Conservation (phyloP, 2,113 vertebrate species). For the Columba livia region DNA sequence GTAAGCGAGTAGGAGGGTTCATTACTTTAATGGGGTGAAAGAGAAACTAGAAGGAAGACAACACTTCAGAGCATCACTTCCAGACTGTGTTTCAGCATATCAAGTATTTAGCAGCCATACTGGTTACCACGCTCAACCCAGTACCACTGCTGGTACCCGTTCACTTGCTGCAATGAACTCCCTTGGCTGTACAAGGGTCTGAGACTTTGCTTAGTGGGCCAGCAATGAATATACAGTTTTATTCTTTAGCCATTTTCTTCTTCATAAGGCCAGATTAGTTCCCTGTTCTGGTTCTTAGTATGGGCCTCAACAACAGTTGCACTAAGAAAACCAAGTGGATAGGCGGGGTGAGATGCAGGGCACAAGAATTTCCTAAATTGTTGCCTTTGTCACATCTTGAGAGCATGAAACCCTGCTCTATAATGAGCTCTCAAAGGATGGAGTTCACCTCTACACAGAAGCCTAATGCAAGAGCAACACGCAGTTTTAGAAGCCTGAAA, state of each 20-base stretch:
- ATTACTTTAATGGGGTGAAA: not conserved
- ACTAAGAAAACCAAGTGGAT: not conserved
- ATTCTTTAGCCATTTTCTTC: not conserved
- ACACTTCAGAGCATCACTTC: not conserved
- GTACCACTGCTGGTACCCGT: not conserved
- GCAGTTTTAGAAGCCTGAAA: not conserved
- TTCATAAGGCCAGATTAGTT: not conserved
- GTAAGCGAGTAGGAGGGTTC: not conserved
- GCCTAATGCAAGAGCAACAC: not conserved
- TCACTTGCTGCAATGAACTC: not conserved
- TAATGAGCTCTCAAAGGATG: not conserved
- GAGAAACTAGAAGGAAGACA: not conserved
- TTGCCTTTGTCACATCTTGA: not conserved
- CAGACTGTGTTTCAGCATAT: rapidly evolving
- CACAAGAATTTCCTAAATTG: rapidly evolving
- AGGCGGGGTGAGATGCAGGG: not conserved
- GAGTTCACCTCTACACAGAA: not conserved
- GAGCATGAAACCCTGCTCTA: not conserved
- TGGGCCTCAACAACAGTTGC: not conserved
- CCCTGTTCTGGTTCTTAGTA: not conserved
- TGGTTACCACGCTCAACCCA: not conserved
- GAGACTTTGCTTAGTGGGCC: not conserved
- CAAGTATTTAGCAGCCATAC: not conserved
- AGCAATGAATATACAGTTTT: not conserved
- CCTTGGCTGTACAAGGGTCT: not conserved